These are phyloP conservation scores for Calliopum simillimum DNA, from an alignment of 2,888 invertebrate genomes.

Conservation along the genomic window DNA sequence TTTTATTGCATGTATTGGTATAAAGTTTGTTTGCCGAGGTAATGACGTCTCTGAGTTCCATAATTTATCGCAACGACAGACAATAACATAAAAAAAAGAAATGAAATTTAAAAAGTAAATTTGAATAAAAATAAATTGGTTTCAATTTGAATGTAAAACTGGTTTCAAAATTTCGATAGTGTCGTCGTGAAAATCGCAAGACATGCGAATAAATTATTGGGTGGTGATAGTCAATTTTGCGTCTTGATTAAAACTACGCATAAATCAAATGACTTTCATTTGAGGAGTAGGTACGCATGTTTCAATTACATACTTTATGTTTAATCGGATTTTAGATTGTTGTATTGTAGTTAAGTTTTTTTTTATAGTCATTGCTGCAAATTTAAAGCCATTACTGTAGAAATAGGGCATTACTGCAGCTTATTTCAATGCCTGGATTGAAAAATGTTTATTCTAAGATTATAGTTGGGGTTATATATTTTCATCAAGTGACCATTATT, in stretches of 20 bases:
- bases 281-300: too few species aligned
- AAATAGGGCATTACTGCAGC: too few species aligned
- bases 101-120: not conserved
- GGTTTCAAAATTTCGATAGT: not conserved
- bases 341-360: too few species aligned
- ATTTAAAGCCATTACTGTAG: not conserved
- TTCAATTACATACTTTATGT: too few species aligned
- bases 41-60: not conserved
- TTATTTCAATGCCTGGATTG: too few species aligned
- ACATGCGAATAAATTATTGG: not conserved
- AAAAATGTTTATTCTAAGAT: not conserved
- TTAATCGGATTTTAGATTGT: not conserved
- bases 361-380: too few species aligned
- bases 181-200: not conserved
- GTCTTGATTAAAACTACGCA: not conserved
- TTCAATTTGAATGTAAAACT: not conserved
- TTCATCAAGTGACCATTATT: too few species aligned
- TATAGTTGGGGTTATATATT: too few species aligned
- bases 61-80: not conserved
- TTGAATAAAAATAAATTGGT: conserved; percentile 5
- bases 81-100: too few species aligned
- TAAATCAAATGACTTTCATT: too few species aligned
- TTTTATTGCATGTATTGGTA: too few species aligned
- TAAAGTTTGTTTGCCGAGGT: too few species aligned
- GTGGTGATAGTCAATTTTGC: not conserved